phyloP scores from a whole-genome alignment of 2,888 invertebrate genomes.

The Eristalinus aeneus region DNA sequence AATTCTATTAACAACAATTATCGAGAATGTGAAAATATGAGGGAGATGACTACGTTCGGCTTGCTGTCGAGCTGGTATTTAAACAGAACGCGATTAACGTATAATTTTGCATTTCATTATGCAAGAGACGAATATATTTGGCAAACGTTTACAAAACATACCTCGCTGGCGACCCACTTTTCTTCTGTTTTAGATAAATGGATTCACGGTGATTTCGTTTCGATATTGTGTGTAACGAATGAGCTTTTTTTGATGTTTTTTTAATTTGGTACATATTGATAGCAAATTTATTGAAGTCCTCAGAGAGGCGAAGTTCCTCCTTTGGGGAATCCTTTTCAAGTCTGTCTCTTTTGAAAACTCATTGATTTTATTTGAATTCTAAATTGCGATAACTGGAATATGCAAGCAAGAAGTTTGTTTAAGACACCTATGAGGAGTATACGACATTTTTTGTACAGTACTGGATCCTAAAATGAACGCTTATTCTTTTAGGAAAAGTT shows the following conservation, averaged over 20 bases:
- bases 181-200: neutral
- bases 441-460: too few relatives aligned
- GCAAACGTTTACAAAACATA: neutral
- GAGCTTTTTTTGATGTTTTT: neutral
- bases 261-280: neutral
- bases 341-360: too few relatives aligned
- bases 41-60: neutral
- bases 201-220: neutral
- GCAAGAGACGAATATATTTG: neutral
- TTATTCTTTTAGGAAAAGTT: too few relatives aligned
- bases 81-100: neutral
- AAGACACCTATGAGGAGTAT: too few relatives aligned
- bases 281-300: neutral
- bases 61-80: neutral
- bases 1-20: constrained; percentile 24
- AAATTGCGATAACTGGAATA: too few relatives aligned
- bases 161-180: neutral
- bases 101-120: neutral
- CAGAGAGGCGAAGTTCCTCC: neutral
- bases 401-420: too few relatives aligned
- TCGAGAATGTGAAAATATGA: constrained; percentile 15
- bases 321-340: neutral
- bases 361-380: too few relatives aligned
- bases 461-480: too few relatives aligned
- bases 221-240: neutral